phyloP scores from a whole-genome alignment of 1,140 invertebrate species.

The Ostrea edulis region DNA sequence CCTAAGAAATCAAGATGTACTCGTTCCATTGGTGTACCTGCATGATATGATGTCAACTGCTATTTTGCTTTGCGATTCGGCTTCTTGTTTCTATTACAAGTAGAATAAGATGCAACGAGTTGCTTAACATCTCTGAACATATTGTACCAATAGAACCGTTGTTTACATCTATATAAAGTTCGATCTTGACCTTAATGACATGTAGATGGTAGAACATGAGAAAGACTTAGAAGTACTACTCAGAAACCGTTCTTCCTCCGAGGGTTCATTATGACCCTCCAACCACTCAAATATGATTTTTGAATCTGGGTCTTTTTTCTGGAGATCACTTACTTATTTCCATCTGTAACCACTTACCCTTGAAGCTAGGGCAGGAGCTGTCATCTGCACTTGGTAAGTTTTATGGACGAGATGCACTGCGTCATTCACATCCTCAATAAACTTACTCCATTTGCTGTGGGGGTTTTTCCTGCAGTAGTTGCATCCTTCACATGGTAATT shows the following conservation, averaged over 20 bases:
- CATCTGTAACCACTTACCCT: too few species aligned
- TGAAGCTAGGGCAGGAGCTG: background rate
- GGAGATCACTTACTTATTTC: too few species aligned
- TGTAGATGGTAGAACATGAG: conserved; percentile 18
- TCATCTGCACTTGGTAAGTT: background rate
- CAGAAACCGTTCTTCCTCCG: background rate
- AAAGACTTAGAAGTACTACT: conserved; percentile 21
- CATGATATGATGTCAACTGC: background rate
- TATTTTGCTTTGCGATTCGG: background rate
- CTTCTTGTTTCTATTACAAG: conserved; percentile 47
- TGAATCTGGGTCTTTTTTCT: too few species aligned
- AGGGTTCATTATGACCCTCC: background rate
- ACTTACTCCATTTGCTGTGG: conserved; percentile 4
- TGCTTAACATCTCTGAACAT: background rate
- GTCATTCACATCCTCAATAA: conserved; percentile 11
- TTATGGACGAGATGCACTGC: too few species aligned
- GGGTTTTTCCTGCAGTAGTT: background rate
- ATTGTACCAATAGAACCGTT: conserved; percentile 38
- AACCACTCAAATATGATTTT: too few species aligned
- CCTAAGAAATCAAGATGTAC: too few species aligned
- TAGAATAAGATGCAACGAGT: conserved; percentile 36
- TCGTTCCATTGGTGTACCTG: conserved; percentile 40
- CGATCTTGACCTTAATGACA: too few species aligned
- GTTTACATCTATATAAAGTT: background rate
- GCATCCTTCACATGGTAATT: too few species aligned